These are phyloP conservation scores for Calonectris borealis DNA, from an alignment of 2,113 vertebrate species.

Conservation along the genomic window DNA sequence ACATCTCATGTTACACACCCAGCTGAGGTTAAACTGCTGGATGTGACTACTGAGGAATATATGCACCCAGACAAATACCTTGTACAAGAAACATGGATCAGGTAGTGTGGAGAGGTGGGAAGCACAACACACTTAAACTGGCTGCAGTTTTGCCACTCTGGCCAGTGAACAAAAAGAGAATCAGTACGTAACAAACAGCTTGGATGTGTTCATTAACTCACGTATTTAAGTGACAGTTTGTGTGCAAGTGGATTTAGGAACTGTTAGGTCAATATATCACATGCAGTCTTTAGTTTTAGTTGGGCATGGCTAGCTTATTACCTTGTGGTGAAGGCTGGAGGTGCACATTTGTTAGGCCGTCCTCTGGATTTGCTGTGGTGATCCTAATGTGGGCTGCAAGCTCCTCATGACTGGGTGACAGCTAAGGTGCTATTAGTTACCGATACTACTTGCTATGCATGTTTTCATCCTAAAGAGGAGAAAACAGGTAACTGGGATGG, in stretches of 20 bases:
- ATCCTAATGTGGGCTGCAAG: not conserved
- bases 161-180: not conserved
- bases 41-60: not conserved
- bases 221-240: not conserved
- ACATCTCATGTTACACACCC: not conserved
- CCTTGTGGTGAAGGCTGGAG: not conserved
- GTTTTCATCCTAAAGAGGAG: not conserved
- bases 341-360: rapidly evolving
- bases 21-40: not conserved
- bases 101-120: not conserved
- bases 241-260: not conserved
- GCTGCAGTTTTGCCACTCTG: not conserved
- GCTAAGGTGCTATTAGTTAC: rapidly evolving
- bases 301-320: not conserved
- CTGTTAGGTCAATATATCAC: not conserved
- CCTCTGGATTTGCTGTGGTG: not conserved
- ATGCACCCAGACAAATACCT: not conserved
- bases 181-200: rapidly evolving
- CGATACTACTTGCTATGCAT: not conserved
- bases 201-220: not conserved
- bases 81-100: not conserved
- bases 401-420: not conserved
- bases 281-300: not conserved
- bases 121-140: not conserved
- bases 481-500: not conserved